Conservation (phyloP, 2,888 invertebrate species). For the Iselma pallidipennis region DNA sequence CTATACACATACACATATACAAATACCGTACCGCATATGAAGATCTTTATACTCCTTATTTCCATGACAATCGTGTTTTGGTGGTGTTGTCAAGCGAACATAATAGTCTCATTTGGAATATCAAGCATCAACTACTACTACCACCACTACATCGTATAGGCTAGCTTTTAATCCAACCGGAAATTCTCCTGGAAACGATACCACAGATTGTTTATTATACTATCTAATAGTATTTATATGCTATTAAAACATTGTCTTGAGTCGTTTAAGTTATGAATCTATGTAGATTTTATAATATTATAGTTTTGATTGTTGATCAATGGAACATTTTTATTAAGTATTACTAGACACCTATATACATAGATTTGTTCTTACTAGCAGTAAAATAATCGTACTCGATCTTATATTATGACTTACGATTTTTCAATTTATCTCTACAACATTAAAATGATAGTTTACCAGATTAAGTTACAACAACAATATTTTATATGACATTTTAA, state of each 20-base stretch:
- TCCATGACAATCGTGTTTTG: slow-evolving; percentile 36
- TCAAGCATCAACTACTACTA: neutral
- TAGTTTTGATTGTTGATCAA: neutral
- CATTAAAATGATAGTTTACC: slow-evolving; percentile 16
- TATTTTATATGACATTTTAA: slow-evolving; percentile 32
- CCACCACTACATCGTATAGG: neutral
- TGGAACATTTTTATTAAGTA: neutral
- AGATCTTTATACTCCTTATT: slow-evolving; percentile 33
- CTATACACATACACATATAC: neutral
- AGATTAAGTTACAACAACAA: slow-evolving; percentile 19
- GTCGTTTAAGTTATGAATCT: no score
- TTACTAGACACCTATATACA: no score
- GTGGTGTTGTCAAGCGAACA: slow-evolving; percentile 7
- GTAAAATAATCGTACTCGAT: no score
- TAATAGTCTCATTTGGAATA: slow-evolving; percentile 2
- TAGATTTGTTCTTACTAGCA: no score
- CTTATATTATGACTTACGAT: slow-evolving; percentile 6
- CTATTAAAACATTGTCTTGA: no score
- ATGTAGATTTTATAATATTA: no score
- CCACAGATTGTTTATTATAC: neutral
- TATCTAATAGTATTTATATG: no score
- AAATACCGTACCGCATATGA: slow-evolving; percentile 14
- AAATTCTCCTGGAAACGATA: neutral
- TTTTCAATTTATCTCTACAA: slow-evolving; percentile 17
- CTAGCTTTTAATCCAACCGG: slow-evolving; percentile 1